phyloP scores from a whole-genome alignment of 2,797 vertebrate species.

The Sebastes kiyomatsui region DNA sequence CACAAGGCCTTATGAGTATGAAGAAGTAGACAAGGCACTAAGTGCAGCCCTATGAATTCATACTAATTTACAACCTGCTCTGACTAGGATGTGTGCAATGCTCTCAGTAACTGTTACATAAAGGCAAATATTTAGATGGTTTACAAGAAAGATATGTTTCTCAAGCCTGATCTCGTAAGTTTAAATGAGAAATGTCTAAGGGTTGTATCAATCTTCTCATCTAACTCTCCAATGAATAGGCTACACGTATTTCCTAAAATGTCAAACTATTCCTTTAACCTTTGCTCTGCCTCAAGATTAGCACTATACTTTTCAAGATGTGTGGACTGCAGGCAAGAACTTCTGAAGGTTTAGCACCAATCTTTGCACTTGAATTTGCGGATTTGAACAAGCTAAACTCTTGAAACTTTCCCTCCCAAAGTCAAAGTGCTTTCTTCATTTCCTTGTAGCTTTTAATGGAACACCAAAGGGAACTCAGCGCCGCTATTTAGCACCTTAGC shows the following conservation, averaged over 20 bases:
- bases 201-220: not conserved
- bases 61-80: conserved; percentile 48
- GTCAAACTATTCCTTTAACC: not conserved
- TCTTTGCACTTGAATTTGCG: not conserved
- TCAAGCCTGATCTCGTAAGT: not conserved
- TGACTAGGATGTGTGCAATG: conserved; percentile 28
- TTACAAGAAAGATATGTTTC: not conserved
- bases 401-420: not conserved
- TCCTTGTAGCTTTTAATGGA: not conserved
- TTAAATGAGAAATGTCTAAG: not conserved
- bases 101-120: not conserved
- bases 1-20: conserved; percentile 14
- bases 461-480: not conserved
- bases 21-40: conserved; percentile 29
- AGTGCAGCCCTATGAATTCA: conserved; percentile 40
- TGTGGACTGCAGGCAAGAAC: not conserved
- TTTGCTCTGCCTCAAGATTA: not conserved
- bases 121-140: conserved; percentile 12
- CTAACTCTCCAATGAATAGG: not conserved
- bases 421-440: not conserved
- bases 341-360: not conserved
- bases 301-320: not conserved
- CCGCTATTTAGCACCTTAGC: not conserved
- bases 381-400: not conserved
- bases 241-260: not conserved